Evolutionary conservation across 2,113 vertebrate species (phyloP).

Genomic region (Chaetura pelagica): DNA sequence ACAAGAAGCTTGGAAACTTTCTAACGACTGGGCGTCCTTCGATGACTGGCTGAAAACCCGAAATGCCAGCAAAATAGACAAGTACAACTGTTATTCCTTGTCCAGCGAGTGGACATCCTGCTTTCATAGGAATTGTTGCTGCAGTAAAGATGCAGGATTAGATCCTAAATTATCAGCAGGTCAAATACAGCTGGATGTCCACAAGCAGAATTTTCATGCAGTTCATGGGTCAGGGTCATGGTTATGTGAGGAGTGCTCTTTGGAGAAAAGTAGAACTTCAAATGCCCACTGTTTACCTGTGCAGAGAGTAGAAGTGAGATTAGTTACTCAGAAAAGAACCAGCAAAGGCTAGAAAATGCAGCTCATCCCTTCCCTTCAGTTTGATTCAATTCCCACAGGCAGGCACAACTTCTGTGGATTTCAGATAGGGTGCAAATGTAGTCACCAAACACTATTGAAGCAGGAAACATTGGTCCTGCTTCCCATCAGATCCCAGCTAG

Average conservation of each 20-base stretch:
- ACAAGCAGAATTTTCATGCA: not conserved
- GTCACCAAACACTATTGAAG: accelerated
- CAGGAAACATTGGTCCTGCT: not conserved
- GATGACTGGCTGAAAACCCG: slow-evolving; percentile 84
- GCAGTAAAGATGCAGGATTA: not conserved
- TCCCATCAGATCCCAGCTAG: not conserved
- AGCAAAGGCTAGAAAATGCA: not conserved
- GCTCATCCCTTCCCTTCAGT: not conserved
- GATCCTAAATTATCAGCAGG: not conserved
- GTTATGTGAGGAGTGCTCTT: not conserved
- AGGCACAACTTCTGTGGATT: not conserved
- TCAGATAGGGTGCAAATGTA: not conserved
- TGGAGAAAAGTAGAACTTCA: not conserved
- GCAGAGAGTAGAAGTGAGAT: not conserved
- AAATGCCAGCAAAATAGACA: slow-evolving; percentile 80
- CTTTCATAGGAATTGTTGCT: not conserved
- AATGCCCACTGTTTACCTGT: not conserved
- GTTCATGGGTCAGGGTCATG: not conserved
- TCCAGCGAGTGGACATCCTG: accelerated
- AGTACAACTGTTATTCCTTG: slow-evolving; percentile 66
- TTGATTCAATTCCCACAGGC: not conserved
- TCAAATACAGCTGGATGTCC: not conserved
- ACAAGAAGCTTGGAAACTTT: slow-evolving; percentile 85
- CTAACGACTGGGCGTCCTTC: slow-evolving; percentile 82
- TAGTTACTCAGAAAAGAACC: not conserved